phyloP scores from a whole-genome alignment of 2,113 vertebrate genomes.

The Sinocyclocheilus rhinocerous region DNA sequence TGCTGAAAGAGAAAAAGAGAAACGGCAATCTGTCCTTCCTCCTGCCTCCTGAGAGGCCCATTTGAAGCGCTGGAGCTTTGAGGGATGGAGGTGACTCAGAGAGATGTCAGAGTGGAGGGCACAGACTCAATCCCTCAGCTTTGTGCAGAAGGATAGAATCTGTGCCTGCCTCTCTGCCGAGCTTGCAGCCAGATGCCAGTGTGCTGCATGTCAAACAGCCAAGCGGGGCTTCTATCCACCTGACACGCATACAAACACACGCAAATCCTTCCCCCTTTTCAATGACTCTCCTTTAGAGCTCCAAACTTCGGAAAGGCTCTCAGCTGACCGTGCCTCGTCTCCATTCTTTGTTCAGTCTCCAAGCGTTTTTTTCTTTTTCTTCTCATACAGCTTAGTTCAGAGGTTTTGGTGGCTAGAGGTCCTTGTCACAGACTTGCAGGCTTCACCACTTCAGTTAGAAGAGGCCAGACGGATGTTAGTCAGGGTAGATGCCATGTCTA shows the following conservation, averaged over 20 bases:
- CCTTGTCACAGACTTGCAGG: constrained; percentile 17
- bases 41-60: background rate
- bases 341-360: constrained; percentile 1
- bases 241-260: constrained; percentile 23
- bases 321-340: background rate
- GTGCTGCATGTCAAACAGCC: constrained; percentile 35
- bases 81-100: constrained; percentile 38
- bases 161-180: constrained; percentile 1
- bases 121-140: constrained; percentile 41
- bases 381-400: background rate
- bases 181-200: constrained; percentile 12
- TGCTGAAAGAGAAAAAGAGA: background rate
- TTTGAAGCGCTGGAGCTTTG: constrained; percentile 2
- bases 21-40: constrained; percentile 30
- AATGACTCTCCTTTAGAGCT: background rate
- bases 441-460: constrained; percentile 27
- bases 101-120: constrained; percentile 32
- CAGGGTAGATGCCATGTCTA: background rate
- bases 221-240: background rate
- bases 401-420: constrained; percentile 24
- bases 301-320: background rate
- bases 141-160: constrained; percentile 34
- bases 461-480: background rate
- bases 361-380: background rate
- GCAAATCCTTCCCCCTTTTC: constrained; percentile 15